Conservation (phyloP, 1,140 invertebrate genomes). For the Drosophila albomicans region DNA sequence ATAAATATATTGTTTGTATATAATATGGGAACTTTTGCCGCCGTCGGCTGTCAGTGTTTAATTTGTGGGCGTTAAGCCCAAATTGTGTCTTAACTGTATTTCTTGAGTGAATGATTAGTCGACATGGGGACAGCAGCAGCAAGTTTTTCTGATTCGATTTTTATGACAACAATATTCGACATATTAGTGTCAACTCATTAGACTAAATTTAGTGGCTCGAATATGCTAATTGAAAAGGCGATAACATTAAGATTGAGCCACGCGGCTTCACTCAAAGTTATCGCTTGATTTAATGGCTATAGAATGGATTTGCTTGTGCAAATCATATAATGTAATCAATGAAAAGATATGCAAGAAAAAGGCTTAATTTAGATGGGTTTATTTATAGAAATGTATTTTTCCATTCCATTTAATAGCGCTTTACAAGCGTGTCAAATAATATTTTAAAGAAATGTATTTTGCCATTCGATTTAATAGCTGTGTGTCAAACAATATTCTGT, state of each 20-base stretch:
- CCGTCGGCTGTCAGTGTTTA: slow-evolving; percentile 21
- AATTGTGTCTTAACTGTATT: slow-evolving; percentile 34
- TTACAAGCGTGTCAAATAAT: slow-evolving; percentile 2
- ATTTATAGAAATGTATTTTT: not conserved
- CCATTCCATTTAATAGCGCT: not conserved
- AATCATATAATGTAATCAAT: slow-evolving; percentile 29
- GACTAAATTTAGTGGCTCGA: slow-evolving; percentile 63
- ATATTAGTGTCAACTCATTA: slow-evolving; percentile 65
- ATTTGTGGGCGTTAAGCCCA: slow-evolving; percentile 49
- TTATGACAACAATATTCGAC: slow-evolving; percentile 41
- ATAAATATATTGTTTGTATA: not conserved
- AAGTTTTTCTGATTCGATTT: slow-evolving; percentile 35
- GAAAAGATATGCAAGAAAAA: not conserved
- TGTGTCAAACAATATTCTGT: slow-evolving; percentile 1
- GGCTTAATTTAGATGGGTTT: not conserved
- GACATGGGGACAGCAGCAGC: slow-evolving; percentile 16
- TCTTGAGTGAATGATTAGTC: slow-evolving; percentile 34
- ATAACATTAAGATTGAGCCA: slow-evolving; percentile 34
- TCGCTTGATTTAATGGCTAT: slow-evolving; percentile 43
- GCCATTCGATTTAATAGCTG: not conserved
- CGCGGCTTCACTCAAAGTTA: slow-evolving; percentile 53
- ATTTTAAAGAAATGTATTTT: slow-evolving; percentile 1
- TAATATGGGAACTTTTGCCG: slow-evolving; percentile 30
- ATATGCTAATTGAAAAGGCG: slow-evolving; percentile 68
- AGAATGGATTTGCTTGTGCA: slow-evolving; percentile 20